Evolutionary conservation across 2,797 vertebrate species (phyloP).

Genomic region (Accipiter superciliosus): DNA sequence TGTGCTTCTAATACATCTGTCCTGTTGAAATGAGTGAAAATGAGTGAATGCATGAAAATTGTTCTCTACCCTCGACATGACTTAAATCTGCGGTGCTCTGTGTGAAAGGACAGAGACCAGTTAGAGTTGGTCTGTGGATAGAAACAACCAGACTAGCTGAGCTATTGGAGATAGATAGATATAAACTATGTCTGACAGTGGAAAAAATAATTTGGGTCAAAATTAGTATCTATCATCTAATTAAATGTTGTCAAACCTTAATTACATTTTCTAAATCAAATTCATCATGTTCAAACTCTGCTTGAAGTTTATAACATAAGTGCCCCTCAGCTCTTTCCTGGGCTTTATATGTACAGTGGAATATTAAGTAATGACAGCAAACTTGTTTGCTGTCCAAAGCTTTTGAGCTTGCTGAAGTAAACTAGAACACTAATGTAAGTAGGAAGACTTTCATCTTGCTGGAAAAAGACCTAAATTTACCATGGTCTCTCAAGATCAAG

Average conservation of each 20-base stretch:
- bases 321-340: neutral
- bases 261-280: neutral
- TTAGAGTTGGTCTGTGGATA: neutral
- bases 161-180: neutral
- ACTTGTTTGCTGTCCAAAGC: neutral
- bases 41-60: no score
- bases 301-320: neutral
- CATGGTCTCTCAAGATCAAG: neutral
- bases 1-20: neutral
- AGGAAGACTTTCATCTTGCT: neutral
- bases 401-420: neutral
- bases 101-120: neutral
- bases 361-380: neutral
- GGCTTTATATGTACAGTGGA: neutral
- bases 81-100: neutral
- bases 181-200: neutral
- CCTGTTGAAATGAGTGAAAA: neutral
- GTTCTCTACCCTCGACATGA: no score
- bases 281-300: neutral
- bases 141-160: neutral
- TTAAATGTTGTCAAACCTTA: neutral
- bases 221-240: neutral
- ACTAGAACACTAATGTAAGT: neutral
- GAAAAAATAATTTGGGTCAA: neutral
- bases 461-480: neutral